Percentiles rank a stretch among this genome's conserved stretches.
phyloP scores from a whole-genome alignment of 2,113 vertebrate genomes.

The Paracanthobrama guichenoti region DNA sequence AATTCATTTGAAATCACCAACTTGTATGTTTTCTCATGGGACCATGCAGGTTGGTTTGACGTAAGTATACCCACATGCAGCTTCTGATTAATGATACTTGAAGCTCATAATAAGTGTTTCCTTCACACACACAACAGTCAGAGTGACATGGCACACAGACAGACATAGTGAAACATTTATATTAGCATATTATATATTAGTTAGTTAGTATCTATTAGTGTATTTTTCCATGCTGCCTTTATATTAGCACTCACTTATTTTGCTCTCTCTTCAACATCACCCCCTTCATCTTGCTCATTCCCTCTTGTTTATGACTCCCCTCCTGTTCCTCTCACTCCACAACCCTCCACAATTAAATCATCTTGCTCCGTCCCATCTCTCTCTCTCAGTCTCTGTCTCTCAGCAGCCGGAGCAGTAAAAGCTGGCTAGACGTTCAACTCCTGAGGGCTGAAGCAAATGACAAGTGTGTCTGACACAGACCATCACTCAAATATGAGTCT shows the following conservation, averaged over 20 bases:
- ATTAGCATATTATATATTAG: too few species aligned
- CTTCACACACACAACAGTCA: neutral
- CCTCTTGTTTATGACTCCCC: slow-evolving; percentile 2
- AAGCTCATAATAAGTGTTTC: neutral
- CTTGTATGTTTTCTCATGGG: neutral
- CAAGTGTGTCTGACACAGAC: slow-evolving; percentile 43
- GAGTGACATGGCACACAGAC: too few species aligned
- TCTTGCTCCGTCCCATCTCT: neutral
- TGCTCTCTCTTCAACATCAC: neutral
- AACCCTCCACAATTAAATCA: neutral
- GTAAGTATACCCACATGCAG: neutral
- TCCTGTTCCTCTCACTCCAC: neutral
- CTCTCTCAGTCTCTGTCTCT: neutral
- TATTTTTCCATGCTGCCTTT: neutral
- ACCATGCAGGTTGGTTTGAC: neutral
- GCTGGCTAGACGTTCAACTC: slow-evolving; percentile 54
- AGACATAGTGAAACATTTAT: too few species aligned
- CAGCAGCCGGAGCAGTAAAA: slow-evolving; percentile 52
- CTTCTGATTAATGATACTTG: neutral
- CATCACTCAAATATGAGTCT: slow-evolving; percentile 54
- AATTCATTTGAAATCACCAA: neutral
- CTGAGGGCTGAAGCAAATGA: slow-evolving; percentile 40
- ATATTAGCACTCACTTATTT: neutral
- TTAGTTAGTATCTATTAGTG: too few species aligned
- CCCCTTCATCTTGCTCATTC: neutral